phyloP scores from a whole-genome alignment of 1,140 invertebrate genomes.

The Daktulosphaira vitifoliae region DNA sequence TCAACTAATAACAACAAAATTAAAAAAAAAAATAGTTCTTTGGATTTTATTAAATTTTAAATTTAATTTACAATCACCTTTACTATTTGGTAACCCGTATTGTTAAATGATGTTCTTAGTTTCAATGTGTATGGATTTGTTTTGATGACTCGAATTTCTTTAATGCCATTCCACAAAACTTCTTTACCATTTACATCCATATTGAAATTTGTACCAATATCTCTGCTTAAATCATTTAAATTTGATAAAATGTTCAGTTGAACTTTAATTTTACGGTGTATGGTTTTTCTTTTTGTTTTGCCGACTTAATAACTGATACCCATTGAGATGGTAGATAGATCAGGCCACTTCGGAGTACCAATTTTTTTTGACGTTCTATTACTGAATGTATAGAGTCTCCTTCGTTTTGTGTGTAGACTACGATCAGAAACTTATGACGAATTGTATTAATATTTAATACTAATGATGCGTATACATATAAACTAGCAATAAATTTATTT shows the following conservation, averaged over 20 bases:
- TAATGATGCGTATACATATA: neutral
- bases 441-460: slow-evolving; percentile 31
- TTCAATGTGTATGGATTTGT: slow-evolving; percentile 22
- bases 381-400: slow-evolving; percentile 42
- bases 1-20: too few species aligned
- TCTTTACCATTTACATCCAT: slow-evolving; percentile 23
- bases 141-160: slow-evolving; percentile 15
- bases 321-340: slow-evolving; percentile 40
- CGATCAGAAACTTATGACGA: slow-evolving; percentile 44
- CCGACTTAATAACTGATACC: slow-evolving; percentile 24
- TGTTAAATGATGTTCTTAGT: slow-evolving; percentile 13
- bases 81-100: neutral
- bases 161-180: slow-evolving; percentile 30
- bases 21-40: too few species aligned
- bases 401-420: slow-evolving; percentile 45
- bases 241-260: neutral
- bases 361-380: slow-evolving; percentile 39
- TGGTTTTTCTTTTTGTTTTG: slow-evolving; percentile 30
- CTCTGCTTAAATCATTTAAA: slow-evolving; percentile 4
- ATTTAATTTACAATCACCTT: slow-evolving; percentile 18
- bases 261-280: slow-evolving; percentile 20
- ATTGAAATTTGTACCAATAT: slow-evolving; percentile 26
- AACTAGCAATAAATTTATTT: slow-evolving; percentile 32
- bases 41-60: too few species aligned
- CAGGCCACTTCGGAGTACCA: slow-evolving; percentile 30